Evolutionary conservation across 2,113 vertebrate genomes (phyloP), one percentile per base, ranked within the genome.

Genomic region (Gavialis gangeticus): DNA sequence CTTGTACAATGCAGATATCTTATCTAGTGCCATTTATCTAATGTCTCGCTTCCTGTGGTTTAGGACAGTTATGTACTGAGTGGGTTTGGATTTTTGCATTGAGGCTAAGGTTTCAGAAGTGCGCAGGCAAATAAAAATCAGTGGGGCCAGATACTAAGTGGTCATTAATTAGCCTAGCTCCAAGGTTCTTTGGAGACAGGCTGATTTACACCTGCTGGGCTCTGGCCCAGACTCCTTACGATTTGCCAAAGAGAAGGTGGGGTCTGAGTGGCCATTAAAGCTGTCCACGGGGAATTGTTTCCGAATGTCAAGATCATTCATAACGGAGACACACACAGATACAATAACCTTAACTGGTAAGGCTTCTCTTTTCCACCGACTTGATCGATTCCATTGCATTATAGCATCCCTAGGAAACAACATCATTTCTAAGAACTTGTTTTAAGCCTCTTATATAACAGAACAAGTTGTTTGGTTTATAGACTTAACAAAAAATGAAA

Each of bases 401-500:
- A 84, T 17, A 87, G 25, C 87, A 87, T 81, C 13, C 17, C 14
- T 73, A 81, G 60, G 56, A 95, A 92, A 60, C 16, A 81, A 1
- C 15, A 84, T 14, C 10, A 57, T 79, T 76, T 90, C 18, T 22
- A 89, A 28, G 91, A 67, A 93, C 91, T 59, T 79, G 59, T 92
- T 82, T 92, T 76, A 79, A 54, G 25, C 4, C 71, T 91, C 11
- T 58, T 58, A 34, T 56, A 66, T 57, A 86, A 66, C 13, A 15
- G 17, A 86, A 30, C 2, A 37, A 19, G 3, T n/a, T 75, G 16
- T 75, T 84, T 91, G 71, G 15, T 30, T 63, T 54, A 78, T 2
- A 80, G 58, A 78, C 78, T 88, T 87, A 86, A 25, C 86, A 91
- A 93, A 94, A 84, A 93, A 86, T 46, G 2, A 79, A 95, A 79